Evolutionary conservation across 2,888 invertebrate species (phyloP).

Genomic region (Carabus problematicus): DNA sequence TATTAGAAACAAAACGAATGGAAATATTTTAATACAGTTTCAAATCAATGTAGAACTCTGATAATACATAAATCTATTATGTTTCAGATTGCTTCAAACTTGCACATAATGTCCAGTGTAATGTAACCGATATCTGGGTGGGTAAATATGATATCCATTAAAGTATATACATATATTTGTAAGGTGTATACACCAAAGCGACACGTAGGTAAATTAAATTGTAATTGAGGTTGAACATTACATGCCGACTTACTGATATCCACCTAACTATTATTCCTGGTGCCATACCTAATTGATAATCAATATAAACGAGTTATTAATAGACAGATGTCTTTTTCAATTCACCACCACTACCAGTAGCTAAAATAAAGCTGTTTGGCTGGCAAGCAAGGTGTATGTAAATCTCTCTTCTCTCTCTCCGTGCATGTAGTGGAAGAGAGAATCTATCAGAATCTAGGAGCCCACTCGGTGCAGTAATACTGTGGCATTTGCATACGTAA

Average conservation of each 20-base stretch:
- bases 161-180: not conserved
- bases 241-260: constrained; percentile 8
- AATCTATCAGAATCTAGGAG: constrained; percentile 32
- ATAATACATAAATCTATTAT: too few species aligned
- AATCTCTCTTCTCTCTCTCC: not conserved
- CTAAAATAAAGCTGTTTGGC: too few species aligned
- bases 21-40: too few species aligned
- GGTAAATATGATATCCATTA: not conserved
- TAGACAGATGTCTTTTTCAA: constrained; percentile 52
- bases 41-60: too few species aligned
- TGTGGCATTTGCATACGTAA: constrained; percentile 31
- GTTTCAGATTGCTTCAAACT: too few species aligned
- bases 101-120: too few species aligned
- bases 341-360: constrained; percentile 43
- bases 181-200: constrained; percentile 14
- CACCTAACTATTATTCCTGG: not conserved
- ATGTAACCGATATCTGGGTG: too few species aligned
- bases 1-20: too few species aligned
- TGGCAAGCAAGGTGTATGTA: constrained; percentile 42
- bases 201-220: constrained; percentile 30
- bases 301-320: constrained; percentile 59
- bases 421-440: not conserved
- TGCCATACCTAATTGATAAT: constrained; percentile 52
- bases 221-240: constrained; percentile 33
- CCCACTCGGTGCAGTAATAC: constrained; percentile 23